phyloP scores from a whole-genome alignment of 2,113 vertebrate genomes.

The Myotis yumanensis region DNA sequence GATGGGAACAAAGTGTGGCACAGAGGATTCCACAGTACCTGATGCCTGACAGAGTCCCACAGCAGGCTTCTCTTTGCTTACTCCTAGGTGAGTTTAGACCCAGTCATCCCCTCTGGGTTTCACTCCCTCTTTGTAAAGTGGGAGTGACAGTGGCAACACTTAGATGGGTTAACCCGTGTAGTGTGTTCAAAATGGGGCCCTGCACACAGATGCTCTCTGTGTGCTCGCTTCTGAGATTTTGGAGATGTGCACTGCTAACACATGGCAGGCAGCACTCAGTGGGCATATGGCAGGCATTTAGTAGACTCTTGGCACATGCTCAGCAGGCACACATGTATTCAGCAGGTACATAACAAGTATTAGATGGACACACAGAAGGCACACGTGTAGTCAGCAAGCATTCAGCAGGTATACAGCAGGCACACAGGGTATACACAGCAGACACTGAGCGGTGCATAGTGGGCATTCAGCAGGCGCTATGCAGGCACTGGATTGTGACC shows the following conservation, averaged over 20 bases:
- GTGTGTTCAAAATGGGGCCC: not conserved
- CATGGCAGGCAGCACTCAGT: fast-evolving
- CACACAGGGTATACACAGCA: not conserved
- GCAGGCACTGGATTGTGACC: not conserved
- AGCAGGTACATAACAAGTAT: not conserved
- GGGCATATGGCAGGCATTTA: not conserved
- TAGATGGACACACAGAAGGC: no score
- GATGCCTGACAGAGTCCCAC: no score
- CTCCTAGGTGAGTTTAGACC: not conserved
- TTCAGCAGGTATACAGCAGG: not conserved
- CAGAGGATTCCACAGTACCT: not conserved
- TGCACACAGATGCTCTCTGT: fast-evolving
- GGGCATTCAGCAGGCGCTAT: not conserved
- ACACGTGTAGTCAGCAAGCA: not conserved
- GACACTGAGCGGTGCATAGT: not conserved
- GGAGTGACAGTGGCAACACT: not conserved
- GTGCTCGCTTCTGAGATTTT: no score
- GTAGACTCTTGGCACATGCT: not conserved
- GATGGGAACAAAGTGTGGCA: not conserved
- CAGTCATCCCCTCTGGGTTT: not conserved
- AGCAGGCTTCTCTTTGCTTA: not conserved
- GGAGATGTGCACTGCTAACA: not conserved
- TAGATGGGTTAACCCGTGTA: not conserved
- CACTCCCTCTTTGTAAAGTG: not conserved
- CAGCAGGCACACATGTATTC: not conserved